Percentiles rank a stretch among this genome's conserved stretches.
These are phyloP conservation scores for Nematolebias whitei DNA, from an alignment of 2,113 vertebrate species.

Conservation along the genomic window DNA sequence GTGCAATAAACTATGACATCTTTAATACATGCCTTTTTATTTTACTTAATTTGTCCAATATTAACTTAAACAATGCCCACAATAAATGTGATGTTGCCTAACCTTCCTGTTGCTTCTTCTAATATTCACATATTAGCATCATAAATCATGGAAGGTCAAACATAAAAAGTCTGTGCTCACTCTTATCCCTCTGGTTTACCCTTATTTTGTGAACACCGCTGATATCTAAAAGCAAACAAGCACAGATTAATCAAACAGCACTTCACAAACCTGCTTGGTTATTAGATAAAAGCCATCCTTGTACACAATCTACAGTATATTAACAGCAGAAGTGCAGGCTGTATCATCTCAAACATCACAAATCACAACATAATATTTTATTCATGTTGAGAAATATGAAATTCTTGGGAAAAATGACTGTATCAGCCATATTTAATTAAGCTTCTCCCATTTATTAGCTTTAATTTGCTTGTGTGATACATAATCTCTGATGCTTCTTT, in stretches of 20 bases:
- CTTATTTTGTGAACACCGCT: constrained; percentile 25
- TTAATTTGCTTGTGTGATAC: constrained; percentile 18
- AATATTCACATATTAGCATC: neutral
- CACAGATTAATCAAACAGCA: constrained; percentile 54
- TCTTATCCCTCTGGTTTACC: constrained; percentile 28
- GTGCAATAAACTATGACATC: too few relatives aligned
- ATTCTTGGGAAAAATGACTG: constrained; percentile 19
- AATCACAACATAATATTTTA: constrained; percentile 65
- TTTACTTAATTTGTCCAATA: too few relatives aligned
- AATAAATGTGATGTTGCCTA: too few relatives aligned
- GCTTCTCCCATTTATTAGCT: constrained; percentile 29
- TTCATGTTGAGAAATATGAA: constrained; percentile 28
- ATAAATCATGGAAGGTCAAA: constrained; percentile 54
- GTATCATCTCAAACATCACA: constrained; percentile 5
- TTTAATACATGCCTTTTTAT: too few relatives aligned
- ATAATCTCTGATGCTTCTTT: neutral
- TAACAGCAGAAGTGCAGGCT: constrained; percentile 16
- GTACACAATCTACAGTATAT: constrained; percentile 24
- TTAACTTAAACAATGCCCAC: too few relatives aligned
- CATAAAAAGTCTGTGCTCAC: constrained; percentile 42
- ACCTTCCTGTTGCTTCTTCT: neutral
- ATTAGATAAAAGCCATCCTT: constrained; percentile 42
- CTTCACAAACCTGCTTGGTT: constrained; percentile 39
- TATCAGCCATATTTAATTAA: constrained; percentile 66
- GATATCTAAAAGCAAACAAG: constrained; percentile 36